Conservation (phyloP, 2,797 vertebrate species). For the Steatocranus sp. region DNA sequence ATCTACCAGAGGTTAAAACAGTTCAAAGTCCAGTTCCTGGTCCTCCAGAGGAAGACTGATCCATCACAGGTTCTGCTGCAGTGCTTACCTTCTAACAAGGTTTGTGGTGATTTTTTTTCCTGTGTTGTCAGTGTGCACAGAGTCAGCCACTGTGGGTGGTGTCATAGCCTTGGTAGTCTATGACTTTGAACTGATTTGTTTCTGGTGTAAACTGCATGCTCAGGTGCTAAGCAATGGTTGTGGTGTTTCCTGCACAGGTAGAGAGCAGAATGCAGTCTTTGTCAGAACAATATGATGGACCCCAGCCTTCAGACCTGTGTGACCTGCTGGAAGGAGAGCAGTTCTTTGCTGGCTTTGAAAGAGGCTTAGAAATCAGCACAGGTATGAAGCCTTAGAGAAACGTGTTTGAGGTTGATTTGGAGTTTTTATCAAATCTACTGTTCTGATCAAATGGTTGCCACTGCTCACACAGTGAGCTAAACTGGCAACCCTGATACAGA, state of each 20-base stretch:
- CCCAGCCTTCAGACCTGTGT: slow-evolving; percentile 92
- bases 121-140: not conserved
- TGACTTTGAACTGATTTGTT: not conserved
- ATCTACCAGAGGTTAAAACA: slow-evolving; percentile 88
- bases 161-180: not conserved
- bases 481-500: not conserved
- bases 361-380: slow-evolving; percentile 84
- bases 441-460: not conserved
- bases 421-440: not conserved
- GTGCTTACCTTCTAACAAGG: slow-evolving; percentile 90
- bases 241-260: slow-evolving; percentile 51
- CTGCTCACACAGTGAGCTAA: not conserved
- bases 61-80: slow-evolving; percentile 91
- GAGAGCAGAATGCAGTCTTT: slow-evolving; percentile 67
- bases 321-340: slow-evolving; percentile 95
- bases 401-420: not conserved
- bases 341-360: slow-evolving; percentile 95
- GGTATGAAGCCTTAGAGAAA: slow-evolving; percentile 70
- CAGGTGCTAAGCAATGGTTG: not conserved
- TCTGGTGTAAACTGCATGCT: not conserved
- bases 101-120: slow-evolving; percentile 16
- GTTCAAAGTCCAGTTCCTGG: slow-evolving; percentile 92
- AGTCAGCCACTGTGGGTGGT: not conserved
- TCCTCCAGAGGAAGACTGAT: slow-evolving; percentile 87
- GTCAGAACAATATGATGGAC: slow-evolving; percentile 83